These are phyloP conservation scores for Cheilosia pagana DNA, from an alignment of 2,888 invertebrate genomes.

Conservation along the genomic window DNA sequence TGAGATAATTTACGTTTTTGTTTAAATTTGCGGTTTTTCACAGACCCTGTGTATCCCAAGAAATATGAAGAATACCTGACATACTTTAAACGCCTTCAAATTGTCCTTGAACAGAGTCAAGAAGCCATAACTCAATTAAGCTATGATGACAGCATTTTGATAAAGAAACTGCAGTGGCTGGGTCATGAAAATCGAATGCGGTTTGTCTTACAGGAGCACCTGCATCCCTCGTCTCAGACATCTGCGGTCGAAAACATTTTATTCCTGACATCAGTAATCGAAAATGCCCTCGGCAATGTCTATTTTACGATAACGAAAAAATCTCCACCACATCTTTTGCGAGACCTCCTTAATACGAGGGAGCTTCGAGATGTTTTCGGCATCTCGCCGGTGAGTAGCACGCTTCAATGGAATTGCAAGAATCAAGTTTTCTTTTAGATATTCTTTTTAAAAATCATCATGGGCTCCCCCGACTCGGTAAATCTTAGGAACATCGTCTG, in stretches of 20 bases:
- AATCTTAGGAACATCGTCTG: constrained; percentile 85
- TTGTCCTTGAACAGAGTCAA: constrained; percentile 20
- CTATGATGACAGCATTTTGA: not conserved
- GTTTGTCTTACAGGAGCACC: constrained; percentile 27
- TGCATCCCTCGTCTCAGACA: constrained; percentile 38
- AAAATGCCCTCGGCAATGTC: constrained; percentile 79
- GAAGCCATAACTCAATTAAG: not conserved
- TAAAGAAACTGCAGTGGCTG: constrained; percentile 37
- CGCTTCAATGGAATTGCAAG: not conserved
- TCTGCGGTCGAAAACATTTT: constrained; percentile 76
- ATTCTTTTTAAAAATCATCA: constrained; percentile 82
- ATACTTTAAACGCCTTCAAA: constrained; percentile 25
- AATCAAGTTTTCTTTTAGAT: constrained; percentile 77
- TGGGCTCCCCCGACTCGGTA: constrained; percentile 84
- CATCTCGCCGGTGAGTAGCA: constrained; percentile 79
- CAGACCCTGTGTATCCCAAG: constrained; percentile 32
- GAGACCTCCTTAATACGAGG: constrained; percentile 82
- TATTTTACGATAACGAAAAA: constrained; percentile 75
- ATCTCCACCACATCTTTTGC: constrained; percentile 83
- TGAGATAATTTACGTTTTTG: not conserved
- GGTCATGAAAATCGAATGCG: constrained; percentile 9
- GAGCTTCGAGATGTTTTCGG: constrained; percentile 82
- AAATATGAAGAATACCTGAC: constrained; percentile 39
- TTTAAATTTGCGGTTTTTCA: not conserved
- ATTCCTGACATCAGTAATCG: constrained; percentile 78